These are phyloP conservation scores for Lepilemur septentrionalis DNA, from an alignment of 2,797 vertebrate genomes.

Conservation along the genomic window DNA sequence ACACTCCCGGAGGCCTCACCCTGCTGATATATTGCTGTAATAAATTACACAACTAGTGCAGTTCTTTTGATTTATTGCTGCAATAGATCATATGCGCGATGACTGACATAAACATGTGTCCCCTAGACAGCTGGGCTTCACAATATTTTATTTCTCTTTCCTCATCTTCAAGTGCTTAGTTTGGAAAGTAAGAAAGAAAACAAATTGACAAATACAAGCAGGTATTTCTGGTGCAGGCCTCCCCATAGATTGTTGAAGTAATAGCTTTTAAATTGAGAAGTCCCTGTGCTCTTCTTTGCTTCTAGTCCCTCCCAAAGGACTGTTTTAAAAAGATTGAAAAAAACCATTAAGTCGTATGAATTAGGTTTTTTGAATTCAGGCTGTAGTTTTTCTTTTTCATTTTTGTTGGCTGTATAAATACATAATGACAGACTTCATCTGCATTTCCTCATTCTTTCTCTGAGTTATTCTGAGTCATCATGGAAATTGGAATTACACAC, in stretches of 20 bases:
- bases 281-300: neutral
- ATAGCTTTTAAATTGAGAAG: slow-evolving; percentile 60
- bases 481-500: slow-evolving; percentile 50
- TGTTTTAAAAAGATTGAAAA: neutral
- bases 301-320: neutral
- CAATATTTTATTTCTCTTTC: slow-evolving; percentile 56
- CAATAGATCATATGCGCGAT: slow-evolving; percentile 51
- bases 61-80: slow-evolving; percentile 65
- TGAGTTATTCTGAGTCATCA: slow-evolving; percentile 43
- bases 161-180: slow-evolving; percentile 52
- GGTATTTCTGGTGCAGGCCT: neutral
- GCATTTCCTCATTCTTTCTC: slow-evolving; percentile 41
- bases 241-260: slow-evolving; percentile 6
- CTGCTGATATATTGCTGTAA: slow-evolving; percentile 53
- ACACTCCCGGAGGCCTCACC: neutral
- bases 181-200: slow-evolving; percentile 50
- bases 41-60: slow-evolving; percentile 46
- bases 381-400: neutral
- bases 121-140: slow-evolving; percentile 48
- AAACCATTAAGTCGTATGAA: neutral
- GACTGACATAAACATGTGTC: slow-evolving; percentile 66
- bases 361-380: slow-evolving; percentile 46
- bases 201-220: slow-evolving; percentile 35
- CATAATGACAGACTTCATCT: slow-evolving; percentile 54
- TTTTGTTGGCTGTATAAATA: slow-evolving; percentile 27